Conservation (phyloP, 2,888 invertebrate species). For the Gastracanthus pulcherrimus region DNA sequence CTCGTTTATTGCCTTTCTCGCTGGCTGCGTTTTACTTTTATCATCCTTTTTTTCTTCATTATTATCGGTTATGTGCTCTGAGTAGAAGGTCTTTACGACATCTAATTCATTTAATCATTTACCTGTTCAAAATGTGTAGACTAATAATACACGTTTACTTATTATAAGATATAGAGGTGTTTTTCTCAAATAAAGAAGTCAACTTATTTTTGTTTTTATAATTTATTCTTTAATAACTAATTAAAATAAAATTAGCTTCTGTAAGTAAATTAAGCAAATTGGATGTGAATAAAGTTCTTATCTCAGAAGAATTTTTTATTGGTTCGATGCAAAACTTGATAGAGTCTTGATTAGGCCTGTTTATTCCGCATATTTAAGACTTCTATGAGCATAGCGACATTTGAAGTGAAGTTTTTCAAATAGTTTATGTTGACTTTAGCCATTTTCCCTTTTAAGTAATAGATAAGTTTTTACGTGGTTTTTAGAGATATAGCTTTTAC, state of each 20-base stretch:
- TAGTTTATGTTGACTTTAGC: conserved; percentile 25
- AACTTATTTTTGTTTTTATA: too few species aligned
- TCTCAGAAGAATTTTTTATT: not conserved
- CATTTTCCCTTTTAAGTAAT: conserved; percentile 8
- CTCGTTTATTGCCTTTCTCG: conserved; percentile 17
- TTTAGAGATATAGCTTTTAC: conserved; percentile 28
- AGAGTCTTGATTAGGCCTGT: conserved; percentile 47
- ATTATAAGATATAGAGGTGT: too few species aligned
- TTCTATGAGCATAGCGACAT: conserved; percentile 12
- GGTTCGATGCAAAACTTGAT: conserved; percentile 45
- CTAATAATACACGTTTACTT: too few species aligned
- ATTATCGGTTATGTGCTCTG: not conserved
- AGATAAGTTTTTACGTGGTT: conserved; percentile 3
- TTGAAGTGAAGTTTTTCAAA: conserved; percentile 20
- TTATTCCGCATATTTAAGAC: conserved; percentile 14
- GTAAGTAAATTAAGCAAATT: not conserved
- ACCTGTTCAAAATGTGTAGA: too few species aligned
- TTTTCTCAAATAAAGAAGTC: too few species aligned
- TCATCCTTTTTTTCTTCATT: conserved; percentile 8
- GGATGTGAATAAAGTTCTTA: not conserved
- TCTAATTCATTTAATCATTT: not conserved
- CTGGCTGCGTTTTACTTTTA: not conserved
- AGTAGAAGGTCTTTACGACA: not conserved
- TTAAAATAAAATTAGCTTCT: not conserved
- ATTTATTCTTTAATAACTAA: too few species aligned